Evolutionary conservation across 1,140 invertebrate genomes (phyloP).

Genomic region (Uloborus diversus): DNA sequence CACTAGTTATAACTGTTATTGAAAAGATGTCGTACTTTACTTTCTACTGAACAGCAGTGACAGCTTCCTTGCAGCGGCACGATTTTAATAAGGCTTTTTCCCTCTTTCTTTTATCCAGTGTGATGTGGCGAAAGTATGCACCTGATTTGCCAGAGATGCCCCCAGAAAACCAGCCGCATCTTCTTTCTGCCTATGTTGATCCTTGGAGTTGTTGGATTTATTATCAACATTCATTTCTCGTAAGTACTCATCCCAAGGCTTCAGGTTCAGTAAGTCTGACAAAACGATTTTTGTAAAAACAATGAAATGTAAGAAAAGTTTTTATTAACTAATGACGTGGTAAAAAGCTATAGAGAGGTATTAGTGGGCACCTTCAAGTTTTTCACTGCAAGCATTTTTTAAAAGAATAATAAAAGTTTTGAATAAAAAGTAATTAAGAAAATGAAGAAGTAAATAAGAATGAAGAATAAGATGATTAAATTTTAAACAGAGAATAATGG

Average conservation of each 20-base stretch:
- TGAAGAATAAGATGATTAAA: too few species aligned
- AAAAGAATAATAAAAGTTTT: neutral
- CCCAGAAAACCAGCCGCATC: neutral
- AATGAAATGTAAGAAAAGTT: too few species aligned
- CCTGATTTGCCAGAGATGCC: neutral
- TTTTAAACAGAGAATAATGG: too few species aligned
- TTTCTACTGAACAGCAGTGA: too few species aligned
- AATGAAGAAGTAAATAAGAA: too few species aligned
- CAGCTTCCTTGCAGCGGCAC: too few species aligned
- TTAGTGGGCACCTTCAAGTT: neutral
- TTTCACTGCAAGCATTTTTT: neutral
- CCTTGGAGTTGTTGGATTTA: slow-evolving; percentile 22
- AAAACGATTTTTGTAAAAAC: neutral
- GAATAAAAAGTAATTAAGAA: too few species aligned
- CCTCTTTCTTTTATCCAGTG: too few species aligned
- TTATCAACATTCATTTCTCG: slow-evolving; percentile 31
- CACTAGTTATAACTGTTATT: too few species aligned
- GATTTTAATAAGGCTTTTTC: too few species aligned
- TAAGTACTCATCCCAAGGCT: neutral
- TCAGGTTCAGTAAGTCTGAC: neutral
- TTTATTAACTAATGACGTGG: neutral
- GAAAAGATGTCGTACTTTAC: too few species aligned
- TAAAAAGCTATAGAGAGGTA: neutral
- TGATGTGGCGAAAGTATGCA: too few species aligned
- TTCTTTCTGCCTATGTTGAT: slow-evolving; percentile 1